phyloP scores from a whole-genome alignment of 2,113 vertebrate genomes.

The Addax nasomaculatus region DNA sequence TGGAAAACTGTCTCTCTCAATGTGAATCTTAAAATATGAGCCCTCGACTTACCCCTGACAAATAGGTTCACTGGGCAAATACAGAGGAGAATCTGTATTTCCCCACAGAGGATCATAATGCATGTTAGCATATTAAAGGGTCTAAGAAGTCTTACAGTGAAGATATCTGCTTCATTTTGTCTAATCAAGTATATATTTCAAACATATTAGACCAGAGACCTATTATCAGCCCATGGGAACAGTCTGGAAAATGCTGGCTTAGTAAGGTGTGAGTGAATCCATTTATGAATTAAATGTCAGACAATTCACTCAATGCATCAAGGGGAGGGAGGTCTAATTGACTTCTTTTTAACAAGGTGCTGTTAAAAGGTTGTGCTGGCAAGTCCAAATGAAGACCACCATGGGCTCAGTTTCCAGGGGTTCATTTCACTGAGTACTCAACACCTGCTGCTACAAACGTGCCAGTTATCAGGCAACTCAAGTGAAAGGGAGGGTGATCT shows the following conservation, averaged over 20 bases:
- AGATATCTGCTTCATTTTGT: constrained; percentile 5
- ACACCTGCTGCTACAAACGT: neutral
- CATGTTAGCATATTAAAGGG: neutral
- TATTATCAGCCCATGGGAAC: neutral
- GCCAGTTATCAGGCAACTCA: neutral
- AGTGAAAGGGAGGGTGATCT: neutral
- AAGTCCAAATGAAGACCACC: neutral
- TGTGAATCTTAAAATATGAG: neutral
- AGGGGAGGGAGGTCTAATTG: neutral
- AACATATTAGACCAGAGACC: neutral
- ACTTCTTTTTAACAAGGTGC: neutral
- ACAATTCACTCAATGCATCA: neutral
- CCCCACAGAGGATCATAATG: neutral
- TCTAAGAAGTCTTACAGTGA: neutral
- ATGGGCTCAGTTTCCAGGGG: neutral
- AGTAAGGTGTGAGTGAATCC: neutral
- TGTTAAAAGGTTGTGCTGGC: neutral
- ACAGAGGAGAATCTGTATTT: neutral
- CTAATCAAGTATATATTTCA: constrained; percentile 11
- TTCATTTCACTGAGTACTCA: neutral
- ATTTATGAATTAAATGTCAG: neutral
- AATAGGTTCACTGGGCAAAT: neutral
- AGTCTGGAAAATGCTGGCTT: neutral
- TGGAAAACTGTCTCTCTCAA: neutral
- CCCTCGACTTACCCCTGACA: neutral